A percentile compares a stretch with the other conserved stretches of the same genome.
Evolutionary conservation across 1,140 invertebrate genomes (phyloP).

Genomic region (Archivesica marissinica): DNA sequence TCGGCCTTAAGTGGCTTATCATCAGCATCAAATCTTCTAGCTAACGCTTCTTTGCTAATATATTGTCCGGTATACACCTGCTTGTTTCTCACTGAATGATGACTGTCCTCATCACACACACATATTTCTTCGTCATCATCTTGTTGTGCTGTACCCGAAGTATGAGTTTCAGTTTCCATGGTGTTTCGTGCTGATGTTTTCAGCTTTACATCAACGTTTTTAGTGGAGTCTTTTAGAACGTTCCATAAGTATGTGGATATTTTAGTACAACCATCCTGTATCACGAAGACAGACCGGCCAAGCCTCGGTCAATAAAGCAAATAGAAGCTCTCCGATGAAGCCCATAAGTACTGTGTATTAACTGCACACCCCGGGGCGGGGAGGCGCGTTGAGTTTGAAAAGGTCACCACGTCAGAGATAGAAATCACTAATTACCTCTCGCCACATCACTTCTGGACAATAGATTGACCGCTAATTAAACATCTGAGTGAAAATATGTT

Average conservation of each 20-base stretch:
- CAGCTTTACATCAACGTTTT: neutral
- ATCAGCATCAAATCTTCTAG: neutral
- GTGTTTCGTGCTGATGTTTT: neutral
- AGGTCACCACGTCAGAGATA: neutral
- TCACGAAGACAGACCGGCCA: neutral
- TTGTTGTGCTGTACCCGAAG: no score
- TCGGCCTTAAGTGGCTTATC: neutral
- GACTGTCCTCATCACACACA: no score
- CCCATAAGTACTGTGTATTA: neutral
- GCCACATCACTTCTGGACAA: slow-evolving; percentile 26
- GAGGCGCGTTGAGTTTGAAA: neutral
- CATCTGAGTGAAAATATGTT: slow-evolving; percentile 46
- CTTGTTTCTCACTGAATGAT: no score
- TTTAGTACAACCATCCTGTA: neutral
- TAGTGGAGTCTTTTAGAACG: neutral
- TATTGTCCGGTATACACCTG: no score
- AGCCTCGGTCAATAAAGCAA: neutral
- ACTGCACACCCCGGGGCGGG: slow-evolving; percentile 21
- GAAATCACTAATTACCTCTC: slow-evolving; percentile 40
- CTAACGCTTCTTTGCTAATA: no score
- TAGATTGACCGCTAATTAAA: slow-evolving; percentile 19
- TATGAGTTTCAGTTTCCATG: no score
- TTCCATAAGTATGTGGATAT: neutral
- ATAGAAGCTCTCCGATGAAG: neutral
- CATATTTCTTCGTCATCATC: no score